phyloP scores from a whole-genome alignment of 2,888 invertebrate species.

The Coleophora deauratella region DNA sequence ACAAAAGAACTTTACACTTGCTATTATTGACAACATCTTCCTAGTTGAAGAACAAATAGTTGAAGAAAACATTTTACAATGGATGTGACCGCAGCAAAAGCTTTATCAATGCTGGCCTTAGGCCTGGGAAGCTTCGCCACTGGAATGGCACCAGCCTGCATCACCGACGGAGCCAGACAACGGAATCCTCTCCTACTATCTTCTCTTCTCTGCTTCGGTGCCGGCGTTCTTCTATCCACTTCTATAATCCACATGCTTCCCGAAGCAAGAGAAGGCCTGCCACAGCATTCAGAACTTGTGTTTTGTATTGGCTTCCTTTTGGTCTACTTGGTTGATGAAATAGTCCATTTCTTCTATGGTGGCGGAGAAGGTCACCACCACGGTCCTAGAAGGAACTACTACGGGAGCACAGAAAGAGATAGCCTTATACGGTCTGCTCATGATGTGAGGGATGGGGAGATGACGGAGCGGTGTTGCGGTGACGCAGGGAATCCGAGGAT shows the following conservation, averaged over 20 bases:
- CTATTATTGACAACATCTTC: no score
- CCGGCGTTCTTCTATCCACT: slow-evolving; percentile 85
- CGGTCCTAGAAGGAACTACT: slow-evolving; percentile 11
- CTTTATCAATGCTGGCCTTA: slow-evolving; percentile 77
- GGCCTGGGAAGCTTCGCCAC: slow-evolving; percentile 80
- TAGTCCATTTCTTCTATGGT: slow-evolving; percentile 79
- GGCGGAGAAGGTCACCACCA: slow-evolving; percentile 21
- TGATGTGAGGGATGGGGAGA: slow-evolving; percentile 35
- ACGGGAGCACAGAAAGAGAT: slow-evolving; percentile 41
- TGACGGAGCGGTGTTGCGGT: slow-evolving; percentile 42
- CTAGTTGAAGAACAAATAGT: no score
- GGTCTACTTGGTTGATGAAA: slow-evolving; percentile 82
- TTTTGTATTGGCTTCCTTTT: slow-evolving; percentile 81
- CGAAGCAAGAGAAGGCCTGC: slow-evolving; percentile 79
- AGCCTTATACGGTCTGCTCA: slow-evolving; percentile 27
- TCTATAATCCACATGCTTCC: slow-evolving; percentile 86
- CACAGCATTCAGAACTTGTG: slow-evolving; percentile 76
- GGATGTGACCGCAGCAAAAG: slow-evolving; percentile 74
- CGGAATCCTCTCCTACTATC: slow-evolving; percentile 78
- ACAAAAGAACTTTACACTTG: no score
- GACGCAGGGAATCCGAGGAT: slow-evolving; percentile 54
- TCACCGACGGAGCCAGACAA: slow-evolving; percentile 73
- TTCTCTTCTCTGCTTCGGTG: slow-evolving; percentile 84
- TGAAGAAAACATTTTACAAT: slow-evolving; percentile 36
- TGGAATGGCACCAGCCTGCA: slow-evolving; percentile 80